Conservation (phyloP, 2,113 vertebrate genomes). For the Aythya baeri region DNA sequence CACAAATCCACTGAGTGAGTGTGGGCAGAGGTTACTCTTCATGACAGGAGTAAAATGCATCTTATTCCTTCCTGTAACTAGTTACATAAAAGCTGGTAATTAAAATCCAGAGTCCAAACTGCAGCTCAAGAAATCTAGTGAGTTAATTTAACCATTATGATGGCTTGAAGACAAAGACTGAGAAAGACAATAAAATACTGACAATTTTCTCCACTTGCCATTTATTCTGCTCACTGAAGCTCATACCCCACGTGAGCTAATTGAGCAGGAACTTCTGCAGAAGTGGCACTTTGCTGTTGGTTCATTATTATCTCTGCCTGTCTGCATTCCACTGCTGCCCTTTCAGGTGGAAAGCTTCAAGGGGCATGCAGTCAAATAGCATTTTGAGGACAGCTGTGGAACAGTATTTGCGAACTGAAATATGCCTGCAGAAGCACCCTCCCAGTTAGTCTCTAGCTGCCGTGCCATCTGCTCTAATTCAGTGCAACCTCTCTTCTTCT, state of each 20-base stretch:
- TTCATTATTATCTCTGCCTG: background rate
- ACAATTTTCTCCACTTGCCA: background rate
- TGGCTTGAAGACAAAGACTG: background rate
- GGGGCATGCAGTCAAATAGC: background rate
- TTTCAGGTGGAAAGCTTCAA: background rate
- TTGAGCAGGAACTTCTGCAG: background rate
- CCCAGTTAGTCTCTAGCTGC: background rate
- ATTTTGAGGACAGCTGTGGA: background rate
- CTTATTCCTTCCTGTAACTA: background rate
- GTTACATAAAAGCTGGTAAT: background rate
- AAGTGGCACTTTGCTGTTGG: rapidly evolving
- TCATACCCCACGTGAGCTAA: rapidly evolving
- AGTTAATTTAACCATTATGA: background rate
- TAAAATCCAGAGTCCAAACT: background rate
- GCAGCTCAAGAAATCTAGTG: background rate
- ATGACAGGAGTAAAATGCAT: background rate
- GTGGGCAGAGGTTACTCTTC: background rate
- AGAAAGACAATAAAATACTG: background rate
- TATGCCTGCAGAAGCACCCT: background rate
- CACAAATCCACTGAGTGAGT: background rate
- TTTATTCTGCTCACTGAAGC: background rate
- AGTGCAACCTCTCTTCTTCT: background rate
- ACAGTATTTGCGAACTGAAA: background rate
- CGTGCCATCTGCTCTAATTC: background rate
- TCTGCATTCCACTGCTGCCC: background rate